Percentiles rank a stretch among this genome's conserved stretches.
Evolutionary conservation across 2,797 vertebrate species (phyloP).

Genomic region (Aldrovandia affinis): DNA sequence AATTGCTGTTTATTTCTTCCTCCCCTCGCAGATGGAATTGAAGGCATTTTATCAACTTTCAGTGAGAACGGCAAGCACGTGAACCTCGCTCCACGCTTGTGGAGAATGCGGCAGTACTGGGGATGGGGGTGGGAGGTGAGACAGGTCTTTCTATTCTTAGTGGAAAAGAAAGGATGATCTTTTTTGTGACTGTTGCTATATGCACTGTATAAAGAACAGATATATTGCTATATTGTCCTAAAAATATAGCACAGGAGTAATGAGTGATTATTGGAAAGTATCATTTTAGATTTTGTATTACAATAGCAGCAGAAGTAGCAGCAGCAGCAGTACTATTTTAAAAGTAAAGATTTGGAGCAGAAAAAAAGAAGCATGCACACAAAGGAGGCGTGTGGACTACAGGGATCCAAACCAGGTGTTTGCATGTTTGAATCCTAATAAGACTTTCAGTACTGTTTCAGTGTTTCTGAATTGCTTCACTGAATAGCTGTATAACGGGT

Average conservation of each 20-base stretch:
- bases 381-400: background rate
- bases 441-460: background rate
- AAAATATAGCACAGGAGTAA: no score
- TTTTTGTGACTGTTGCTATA: no score
- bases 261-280: no score
- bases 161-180: no score
- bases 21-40: conserved; percentile 47
- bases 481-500: background rate
- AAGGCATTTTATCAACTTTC: background rate
- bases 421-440: background rate
- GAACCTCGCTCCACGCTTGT: no score
- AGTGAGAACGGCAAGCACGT: background rate
- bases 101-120: no score
- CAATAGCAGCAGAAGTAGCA: background rate
- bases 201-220: no score
- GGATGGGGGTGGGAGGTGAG: no score
- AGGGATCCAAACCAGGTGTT: background rate
- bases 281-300: no score
- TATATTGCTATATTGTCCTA: no score
- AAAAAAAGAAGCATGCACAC: background rate
- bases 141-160: no score
- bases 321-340: background rate
- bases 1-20: conserved; percentile 58
- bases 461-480: background rate
- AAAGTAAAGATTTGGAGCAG: background rate